phyloP scores from a whole-genome alignment of 2,113 vertebrate genomes.

The Sinocyclocheilus grahami region DNA sequence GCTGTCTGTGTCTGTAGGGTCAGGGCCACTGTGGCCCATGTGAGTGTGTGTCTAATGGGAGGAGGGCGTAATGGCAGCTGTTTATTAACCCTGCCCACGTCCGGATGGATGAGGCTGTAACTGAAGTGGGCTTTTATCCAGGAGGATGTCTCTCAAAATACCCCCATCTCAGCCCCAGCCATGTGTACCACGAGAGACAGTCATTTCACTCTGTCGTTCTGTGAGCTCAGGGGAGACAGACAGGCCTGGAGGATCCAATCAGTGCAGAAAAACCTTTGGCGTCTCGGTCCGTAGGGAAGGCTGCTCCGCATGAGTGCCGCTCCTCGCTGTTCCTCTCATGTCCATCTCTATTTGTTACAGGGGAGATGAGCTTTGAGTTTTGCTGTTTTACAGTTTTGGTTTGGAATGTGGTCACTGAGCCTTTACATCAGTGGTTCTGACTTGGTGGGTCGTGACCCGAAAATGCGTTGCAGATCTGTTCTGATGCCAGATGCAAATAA shows the following conservation, averaged over 20 bases:
- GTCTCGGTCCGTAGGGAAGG: slow-evolving; percentile 53
- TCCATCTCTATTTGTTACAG: slow-evolving; percentile 6
- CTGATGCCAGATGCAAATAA: background rate
- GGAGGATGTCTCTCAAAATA: slow-evolving; percentile 68
- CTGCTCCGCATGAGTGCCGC: slow-evolving; percentile 57
- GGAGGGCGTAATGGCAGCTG: slow-evolving; percentile 57
- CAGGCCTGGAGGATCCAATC: slow-evolving; percentile 61
- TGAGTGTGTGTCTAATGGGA: background rate
- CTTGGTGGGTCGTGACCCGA: background rate
- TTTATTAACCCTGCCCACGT: slow-evolving; percentile 61
- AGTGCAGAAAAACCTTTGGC: slow-evolving; percentile 57
- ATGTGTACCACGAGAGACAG: slow-evolving; percentile 52
- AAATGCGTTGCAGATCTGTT: background rate
- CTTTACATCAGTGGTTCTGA: background rate
- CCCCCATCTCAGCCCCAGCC: slow-evolving; percentile 55
- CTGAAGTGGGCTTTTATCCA: slow-evolving; percentile 68
- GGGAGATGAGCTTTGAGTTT: background rate
- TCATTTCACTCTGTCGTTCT: slow-evolving; percentile 43
- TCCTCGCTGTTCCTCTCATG: background rate
- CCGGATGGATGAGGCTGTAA: slow-evolving; percentile 51
- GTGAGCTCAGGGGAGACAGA: slow-evolving; percentile 54
- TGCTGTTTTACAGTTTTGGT: slow-evolving; percentile 30
- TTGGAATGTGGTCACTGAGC: background rate
- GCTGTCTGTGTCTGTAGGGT: background rate
- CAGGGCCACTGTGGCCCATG: background rate